phyloP scores from a whole-genome alignment of 2,888 invertebrate genomes.

The Strigamia maritima region DNA sequence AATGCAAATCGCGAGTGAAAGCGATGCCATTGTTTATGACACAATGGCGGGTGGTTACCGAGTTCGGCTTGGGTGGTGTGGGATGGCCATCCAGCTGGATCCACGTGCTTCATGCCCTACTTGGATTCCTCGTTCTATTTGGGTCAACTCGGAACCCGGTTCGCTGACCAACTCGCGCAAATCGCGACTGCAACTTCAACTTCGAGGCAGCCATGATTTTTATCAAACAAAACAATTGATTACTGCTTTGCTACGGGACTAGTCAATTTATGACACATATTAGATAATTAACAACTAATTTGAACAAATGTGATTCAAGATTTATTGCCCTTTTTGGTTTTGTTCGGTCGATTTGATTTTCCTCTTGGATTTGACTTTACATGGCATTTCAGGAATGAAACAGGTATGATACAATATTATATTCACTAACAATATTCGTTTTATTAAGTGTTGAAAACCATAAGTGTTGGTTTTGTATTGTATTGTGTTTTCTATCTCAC shows the following conservation, averaged over 20 bases:
- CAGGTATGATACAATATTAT: neutral
- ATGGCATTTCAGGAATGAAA: constrained; percentile 14
- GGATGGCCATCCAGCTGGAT: constrained; percentile 25
- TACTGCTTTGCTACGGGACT: neutral
- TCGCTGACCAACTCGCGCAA: constrained; percentile 29
- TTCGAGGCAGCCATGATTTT: constrained; percentile 26
- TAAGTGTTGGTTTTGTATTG: neutral
- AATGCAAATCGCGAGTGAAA: constrained; percentile 26
- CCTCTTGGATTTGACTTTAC: neutral
- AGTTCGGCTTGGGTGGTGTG: constrained; percentile 12
- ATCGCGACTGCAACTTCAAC: constrained; percentile 18
- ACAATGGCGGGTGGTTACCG: constrained; percentile 30
- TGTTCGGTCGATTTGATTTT: neutral
- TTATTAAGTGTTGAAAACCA: neutral
- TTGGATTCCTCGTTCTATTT: constrained; percentile 22
- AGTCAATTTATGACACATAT: neutral
- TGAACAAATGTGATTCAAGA: neutral
- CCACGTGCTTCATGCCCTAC: constrained; percentile 34
- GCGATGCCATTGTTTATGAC: neutral
- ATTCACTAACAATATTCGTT: neutral
- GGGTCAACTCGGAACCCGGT: constrained; percentile 32
- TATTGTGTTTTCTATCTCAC: neutral
- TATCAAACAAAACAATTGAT: constrained; percentile 3
- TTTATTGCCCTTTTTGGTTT: neutral
- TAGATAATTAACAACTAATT: neutral